Percentiles rank a stretch among this genome's conserved stretches.
Evolutionary conservation across 2,888 invertebrate species (phyloP).

Genomic region (Acleris literana): DNA sequence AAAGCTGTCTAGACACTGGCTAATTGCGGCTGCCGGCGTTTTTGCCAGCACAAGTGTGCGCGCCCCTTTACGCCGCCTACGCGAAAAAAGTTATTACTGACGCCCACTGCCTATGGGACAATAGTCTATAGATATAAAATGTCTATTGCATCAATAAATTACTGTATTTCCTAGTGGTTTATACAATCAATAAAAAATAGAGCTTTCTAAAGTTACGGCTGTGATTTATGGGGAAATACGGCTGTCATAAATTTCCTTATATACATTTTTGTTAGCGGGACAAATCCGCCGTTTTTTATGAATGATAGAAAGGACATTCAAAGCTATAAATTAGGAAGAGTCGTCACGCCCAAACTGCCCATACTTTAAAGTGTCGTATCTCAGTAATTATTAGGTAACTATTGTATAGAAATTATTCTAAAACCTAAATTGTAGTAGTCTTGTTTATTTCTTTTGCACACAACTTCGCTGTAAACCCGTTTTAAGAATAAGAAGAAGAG

Average conservation of each 20-base stretch:
- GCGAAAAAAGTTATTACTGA: slow-evolving; percentile 32
- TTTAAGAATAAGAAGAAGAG: no score
- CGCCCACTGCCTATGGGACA: slow-evolving; percentile 31
- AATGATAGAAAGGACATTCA: no score
- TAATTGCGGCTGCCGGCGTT: slow-evolving; percentile 50
- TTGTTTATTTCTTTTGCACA: no score
- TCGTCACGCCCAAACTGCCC: no score
- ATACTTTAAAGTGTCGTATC: no score
- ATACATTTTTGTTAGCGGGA: not conserved
- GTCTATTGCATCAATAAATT: slow-evolving; percentile 29
- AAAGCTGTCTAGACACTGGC: slow-evolving; percentile 56
- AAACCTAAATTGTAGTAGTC: no score
- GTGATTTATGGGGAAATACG: not conserved
- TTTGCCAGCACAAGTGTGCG: slow-evolving; percentile 42
- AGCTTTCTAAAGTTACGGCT: slow-evolving; percentile 9
- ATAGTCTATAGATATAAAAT: slow-evolving; percentile 20
- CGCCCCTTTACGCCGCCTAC: slow-evolving; percentile 44
- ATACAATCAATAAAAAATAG: not conserved
- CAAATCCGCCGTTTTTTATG: no score
- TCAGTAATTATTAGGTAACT: no score
- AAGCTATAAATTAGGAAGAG: no score
- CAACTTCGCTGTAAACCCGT: no score
- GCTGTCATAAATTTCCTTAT: not conserved
- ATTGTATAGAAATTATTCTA: no score
- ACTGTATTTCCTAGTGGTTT: slow-evolving; percentile 10